Percentiles rank a stretch among this genome's conserved stretches.
These are phyloP conservation scores for Latrodectus geometricus DNA, from an alignment of 1,140 invertebrate species.

Conservation along the genomic window DNA sequence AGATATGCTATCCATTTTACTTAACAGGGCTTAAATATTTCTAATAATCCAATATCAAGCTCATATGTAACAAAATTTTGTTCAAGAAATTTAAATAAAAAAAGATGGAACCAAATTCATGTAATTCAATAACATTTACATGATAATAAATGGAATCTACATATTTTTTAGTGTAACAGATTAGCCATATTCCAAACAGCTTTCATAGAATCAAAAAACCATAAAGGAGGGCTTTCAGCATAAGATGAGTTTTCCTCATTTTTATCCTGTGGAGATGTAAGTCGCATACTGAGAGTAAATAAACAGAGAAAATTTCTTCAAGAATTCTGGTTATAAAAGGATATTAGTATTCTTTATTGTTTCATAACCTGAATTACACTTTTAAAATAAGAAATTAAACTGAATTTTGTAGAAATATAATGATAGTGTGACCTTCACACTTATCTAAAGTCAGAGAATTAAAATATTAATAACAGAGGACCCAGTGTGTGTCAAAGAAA, in stretches of 20 bases:
- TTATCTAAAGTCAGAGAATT: slow-evolving; percentile 6
- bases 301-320: slow-evolving; percentile 18
- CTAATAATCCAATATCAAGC: background rate
- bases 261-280: slow-evolving; percentile 20
- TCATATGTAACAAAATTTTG: background rate
- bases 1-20: slow-evolving; percentile 40
- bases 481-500: background rate
- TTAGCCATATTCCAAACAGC: slow-evolving; percentile 61
- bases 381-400: background rate
- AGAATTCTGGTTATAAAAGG: background rate
- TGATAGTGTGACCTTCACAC: slow-evolving; percentile 24
- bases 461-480: background rate
- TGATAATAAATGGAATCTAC: background rate
- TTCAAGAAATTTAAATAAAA: background rate
- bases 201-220: slow-evolving; percentile 52
- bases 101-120: background rate
- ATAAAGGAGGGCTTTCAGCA: slow-evolving; percentile 25
- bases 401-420: background rate
- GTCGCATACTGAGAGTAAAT: slow-evolving; percentile 44
- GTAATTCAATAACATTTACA: background rate
- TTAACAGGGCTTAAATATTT: background rate
- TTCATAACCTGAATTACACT: background rate
- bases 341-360: background rate
- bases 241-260: slow-evolving; percentile 19
- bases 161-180: slow-evolving; percentile 43